phyloP scores from a whole-genome alignment of 2,797 vertebrate species.

The Platyrinchus mystaceus region DNA sequence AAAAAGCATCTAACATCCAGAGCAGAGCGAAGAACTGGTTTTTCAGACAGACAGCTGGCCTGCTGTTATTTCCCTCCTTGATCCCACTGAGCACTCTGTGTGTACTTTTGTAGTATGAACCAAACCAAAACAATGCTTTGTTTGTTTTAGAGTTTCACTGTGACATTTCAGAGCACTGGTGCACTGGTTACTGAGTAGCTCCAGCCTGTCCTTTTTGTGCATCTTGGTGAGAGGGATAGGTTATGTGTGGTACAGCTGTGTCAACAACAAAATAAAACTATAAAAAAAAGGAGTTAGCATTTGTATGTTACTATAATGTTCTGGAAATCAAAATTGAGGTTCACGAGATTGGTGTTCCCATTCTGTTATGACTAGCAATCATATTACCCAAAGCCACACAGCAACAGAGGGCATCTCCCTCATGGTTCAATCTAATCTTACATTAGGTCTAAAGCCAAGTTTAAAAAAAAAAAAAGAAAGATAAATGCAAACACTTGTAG shows the following conservation, averaged over 20 bases:
- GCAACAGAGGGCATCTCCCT: not conserved
- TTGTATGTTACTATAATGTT: not conserved
- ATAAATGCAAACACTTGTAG: not conserved
- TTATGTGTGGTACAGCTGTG: not conserved
- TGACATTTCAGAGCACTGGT: not conserved
- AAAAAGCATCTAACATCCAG: not conserved
- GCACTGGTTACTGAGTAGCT: not conserved
- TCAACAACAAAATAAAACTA: not conserved
- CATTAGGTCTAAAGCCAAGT: no score
- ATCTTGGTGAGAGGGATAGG: not conserved
- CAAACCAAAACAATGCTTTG: not conserved
- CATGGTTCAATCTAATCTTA: not conserved
- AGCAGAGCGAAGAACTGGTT: not conserved
- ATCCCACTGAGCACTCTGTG: not conserved
- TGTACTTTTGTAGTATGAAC: not conserved
- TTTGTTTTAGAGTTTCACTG: not conserved
- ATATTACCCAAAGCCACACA: rapidly evolving
- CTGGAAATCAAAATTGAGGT: not conserved
- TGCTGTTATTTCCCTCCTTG: not conserved
- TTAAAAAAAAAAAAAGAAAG: no score
- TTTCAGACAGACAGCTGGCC: not conserved
- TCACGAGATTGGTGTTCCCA: not conserved
- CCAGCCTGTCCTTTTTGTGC: not conserved
- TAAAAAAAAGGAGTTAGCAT: not conserved
- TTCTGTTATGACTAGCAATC: not conserved